These are phyloP conservation scores for Onchidella celtica DNA, from an alignment of 2,888 invertebrate genomes.

Conservation along the genomic window DNA sequence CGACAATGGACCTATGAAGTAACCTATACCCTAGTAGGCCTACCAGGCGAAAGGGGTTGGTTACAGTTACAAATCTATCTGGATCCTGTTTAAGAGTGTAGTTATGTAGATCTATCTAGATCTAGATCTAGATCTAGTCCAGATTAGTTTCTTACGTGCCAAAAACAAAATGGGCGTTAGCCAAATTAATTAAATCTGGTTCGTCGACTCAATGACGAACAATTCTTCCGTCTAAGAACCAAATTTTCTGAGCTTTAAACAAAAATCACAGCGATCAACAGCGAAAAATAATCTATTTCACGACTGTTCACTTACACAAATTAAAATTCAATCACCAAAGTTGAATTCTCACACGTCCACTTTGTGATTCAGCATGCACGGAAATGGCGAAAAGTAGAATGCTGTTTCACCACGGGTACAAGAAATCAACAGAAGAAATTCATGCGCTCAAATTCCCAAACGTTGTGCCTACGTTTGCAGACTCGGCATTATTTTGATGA, in stretches of 20 bases:
- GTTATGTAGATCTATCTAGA: too few relatives aligned
- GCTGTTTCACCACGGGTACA: background rate
- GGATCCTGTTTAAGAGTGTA: background rate
- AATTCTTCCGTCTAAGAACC: too few relatives aligned
- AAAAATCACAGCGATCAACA: too few relatives aligned
- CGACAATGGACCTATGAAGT: background rate
- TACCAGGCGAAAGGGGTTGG: background rate
- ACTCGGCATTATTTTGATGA: background rate
- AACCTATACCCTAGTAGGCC: background rate
- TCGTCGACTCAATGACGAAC: too few relatives aligned
- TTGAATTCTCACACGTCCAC: background rate
- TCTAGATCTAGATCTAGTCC: background rate
- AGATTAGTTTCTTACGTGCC: background rate
- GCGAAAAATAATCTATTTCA: too few relatives aligned
- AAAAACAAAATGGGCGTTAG: too few relatives aligned
- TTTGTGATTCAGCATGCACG: background rate
- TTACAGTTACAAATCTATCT: background rate
- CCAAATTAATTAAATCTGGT: too few relatives aligned
- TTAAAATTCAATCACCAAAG: background rate
- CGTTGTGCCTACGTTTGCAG: slow-evolving; percentile 23
- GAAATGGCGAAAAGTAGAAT: background rate
- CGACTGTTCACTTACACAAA: slow-evolving; percentile 9
- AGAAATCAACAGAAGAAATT: background rate
- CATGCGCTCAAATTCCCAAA: background rate
- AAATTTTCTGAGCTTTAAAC: too few relatives aligned